These are phyloP conservation scores for Aulostomus chinensis DNA, from an alignment of 2,797 vertebrate species.

Conservation along the genomic window DNA sequence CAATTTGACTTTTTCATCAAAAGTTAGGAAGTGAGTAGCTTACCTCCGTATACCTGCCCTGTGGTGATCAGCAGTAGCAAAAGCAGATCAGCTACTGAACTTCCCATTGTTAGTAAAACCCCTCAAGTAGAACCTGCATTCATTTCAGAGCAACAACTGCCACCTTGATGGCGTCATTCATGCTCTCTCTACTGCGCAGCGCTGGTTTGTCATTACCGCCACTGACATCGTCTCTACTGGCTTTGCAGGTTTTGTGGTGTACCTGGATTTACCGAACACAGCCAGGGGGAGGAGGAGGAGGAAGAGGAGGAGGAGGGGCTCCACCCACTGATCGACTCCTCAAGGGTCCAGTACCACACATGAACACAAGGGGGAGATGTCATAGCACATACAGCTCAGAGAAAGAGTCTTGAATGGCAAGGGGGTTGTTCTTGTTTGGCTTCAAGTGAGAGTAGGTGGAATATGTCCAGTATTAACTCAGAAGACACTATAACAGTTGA, in stretches of 20 bases:
- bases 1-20: no score
- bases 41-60: slow-evolving; percentile 73
- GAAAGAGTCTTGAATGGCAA: no score
- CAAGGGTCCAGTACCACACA: slow-evolving; percentile 3
- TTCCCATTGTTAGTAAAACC: slow-evolving; percentile 46
- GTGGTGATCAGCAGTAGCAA: slow-evolving; percentile 63
- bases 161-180: slow-evolving; percentile 21
- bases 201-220: slow-evolving; percentile 7
- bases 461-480: no score
- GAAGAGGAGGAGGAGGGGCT: slow-evolving; percentile 31
- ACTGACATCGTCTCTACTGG: slow-evolving; percentile 4
- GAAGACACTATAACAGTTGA: no score
- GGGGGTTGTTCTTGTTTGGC: no score
- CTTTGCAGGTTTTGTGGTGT: slow-evolving; percentile 23
- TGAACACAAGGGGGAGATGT: slow-evolving; percentile 48
- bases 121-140: slow-evolving; percentile 15
- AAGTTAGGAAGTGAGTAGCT: slow-evolving; percentile 21
- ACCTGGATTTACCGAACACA: no score
- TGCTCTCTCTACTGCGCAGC: slow-evolving; percentile 14
- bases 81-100: slow-evolving; percentile 48
- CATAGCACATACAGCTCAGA: background rate
- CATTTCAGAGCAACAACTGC: slow-evolving; percentile 51
- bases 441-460: no score
- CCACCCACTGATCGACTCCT: slow-evolving; percentile 44
- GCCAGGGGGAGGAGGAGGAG: no score